Base-by-base conservation (phyloP, 2,797 vertebrate species). In the Poeciliopsis infans region DNA sequence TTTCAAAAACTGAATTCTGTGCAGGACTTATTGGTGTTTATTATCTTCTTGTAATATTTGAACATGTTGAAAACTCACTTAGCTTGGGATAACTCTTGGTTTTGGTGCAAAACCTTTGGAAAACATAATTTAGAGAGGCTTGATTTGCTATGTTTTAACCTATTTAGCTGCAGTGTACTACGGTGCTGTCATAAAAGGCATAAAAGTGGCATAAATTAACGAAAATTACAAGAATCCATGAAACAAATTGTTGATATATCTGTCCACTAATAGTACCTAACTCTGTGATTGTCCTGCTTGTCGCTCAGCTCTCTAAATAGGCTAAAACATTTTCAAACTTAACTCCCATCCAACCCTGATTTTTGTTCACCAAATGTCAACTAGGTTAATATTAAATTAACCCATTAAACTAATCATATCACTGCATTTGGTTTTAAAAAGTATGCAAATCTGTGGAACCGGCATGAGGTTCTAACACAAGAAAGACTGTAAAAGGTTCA, bases 201-300 rank as follows among this genome's bases (percentile, higher is more conserved):
- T 81, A 73, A 81, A 61, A 86, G 81, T 85, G 80, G 77, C 76
- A 81, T 72, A 86, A 51, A 12, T 39, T 79, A 55, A 78, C 69
- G 66, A 87, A 78, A 88, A 88, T 88, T 77, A 90, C 76, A 83
- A 83, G 36, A 82, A 79, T 61, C 66, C 46, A 74, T 77, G 59
- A 75, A 59, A 39, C 28, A 82, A 80, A 78, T 83, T 72, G 31
- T 39, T 75, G 39, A 66, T 18, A 55, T 77, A 74, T 79, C 33
- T 80, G 53, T 76, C 61, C 83, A 78, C 33, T 81, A 57, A 79
- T 78, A 36, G 75, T 75, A 68, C 36, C 45, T 16, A 76, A 75
- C 72, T 78, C 81, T 89, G 85, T 87, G 82, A 92, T 91, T 92
- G 86, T 92, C 86, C 82, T 87, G 79, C 82, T 88, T 51, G 23